These are phyloP conservation scores for Plebejus anna DNA, from an alignment of 2,888 invertebrate genomes.

Conservation along the genomic window DNA sequence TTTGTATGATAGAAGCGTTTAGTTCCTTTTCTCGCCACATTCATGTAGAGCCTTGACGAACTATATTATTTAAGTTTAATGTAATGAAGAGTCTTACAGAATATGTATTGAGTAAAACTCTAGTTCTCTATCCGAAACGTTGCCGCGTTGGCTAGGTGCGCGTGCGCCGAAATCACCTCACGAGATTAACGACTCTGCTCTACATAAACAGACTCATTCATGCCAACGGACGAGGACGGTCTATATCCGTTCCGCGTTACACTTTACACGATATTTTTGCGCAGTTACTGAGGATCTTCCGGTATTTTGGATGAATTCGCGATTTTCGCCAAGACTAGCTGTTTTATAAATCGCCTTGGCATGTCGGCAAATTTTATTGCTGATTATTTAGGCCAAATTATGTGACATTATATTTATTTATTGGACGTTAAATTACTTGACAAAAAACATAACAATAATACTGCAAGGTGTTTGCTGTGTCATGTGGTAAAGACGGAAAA, in stretches of 20 bases:
- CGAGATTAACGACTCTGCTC: conserved; percentile 24
- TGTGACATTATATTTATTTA: no score
- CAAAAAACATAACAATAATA: no score
- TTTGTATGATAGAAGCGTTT: no score
- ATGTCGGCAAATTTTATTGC: neutral
- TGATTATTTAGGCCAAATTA: no score
- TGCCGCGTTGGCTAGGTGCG: conserved; percentile 11
- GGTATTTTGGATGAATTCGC: neutral
- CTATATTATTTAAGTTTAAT: no score
- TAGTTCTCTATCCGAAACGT: neutral
- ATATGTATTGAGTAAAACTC: no score
- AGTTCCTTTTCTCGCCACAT: no score
- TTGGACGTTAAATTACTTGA: neutral
- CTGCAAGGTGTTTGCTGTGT: neutral
- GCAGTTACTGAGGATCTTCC: neutral
- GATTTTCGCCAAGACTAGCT: neutral
- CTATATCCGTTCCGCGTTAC: conserved; percentile 27
- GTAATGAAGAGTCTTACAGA: no score
- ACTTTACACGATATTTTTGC: neutral
- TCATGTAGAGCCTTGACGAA: no score
- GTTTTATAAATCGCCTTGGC: neutral
- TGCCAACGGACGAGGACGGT: conserved; percentile 13
- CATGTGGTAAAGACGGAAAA: neutral
- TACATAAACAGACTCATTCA: conserved; percentile 24
- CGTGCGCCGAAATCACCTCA: conserved; percentile 22